Evolutionary conservation across 2,113 vertebrate species (phyloP).

Genomic region (Riparia riparia): DNA sequence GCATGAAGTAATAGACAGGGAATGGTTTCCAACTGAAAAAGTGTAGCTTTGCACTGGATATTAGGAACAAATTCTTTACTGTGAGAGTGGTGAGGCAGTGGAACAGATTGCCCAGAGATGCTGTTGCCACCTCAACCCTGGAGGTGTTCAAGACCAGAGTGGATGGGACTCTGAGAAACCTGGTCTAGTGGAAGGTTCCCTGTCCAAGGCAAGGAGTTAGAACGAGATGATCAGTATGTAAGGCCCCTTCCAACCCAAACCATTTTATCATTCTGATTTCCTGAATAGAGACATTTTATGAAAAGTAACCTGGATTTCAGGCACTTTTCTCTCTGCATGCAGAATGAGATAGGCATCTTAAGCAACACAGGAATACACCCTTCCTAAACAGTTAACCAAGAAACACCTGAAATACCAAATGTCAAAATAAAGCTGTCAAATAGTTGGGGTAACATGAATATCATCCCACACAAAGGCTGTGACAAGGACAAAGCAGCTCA

Average conservation of each 20-base stretch:
- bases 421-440: background rate
- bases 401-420: background rate
- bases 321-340: background rate
- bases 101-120: background rate
- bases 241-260: background rate
- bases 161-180: background rate
- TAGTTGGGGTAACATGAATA: background rate
- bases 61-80: background rate
- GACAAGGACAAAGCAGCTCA: background rate
- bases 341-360: background rate
- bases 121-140: too few relatives aligned
- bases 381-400: background rate
- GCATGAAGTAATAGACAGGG: background rate
- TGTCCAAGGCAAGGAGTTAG: background rate
- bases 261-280: background rate
- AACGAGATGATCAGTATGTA: fast-evolving
- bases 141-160: background rate
- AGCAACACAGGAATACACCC: background rate
- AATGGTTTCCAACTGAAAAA: background rate
- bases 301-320: background rate
- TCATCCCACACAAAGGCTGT: background rate
- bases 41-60: background rate
- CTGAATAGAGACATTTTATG: background rate
- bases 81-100: background rate
- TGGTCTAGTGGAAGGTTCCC: background rate